These are phyloP conservation scores for Stomorhina lunata DNA, from an alignment of 2,888 invertebrate species.

Conservation along the genomic window DNA sequence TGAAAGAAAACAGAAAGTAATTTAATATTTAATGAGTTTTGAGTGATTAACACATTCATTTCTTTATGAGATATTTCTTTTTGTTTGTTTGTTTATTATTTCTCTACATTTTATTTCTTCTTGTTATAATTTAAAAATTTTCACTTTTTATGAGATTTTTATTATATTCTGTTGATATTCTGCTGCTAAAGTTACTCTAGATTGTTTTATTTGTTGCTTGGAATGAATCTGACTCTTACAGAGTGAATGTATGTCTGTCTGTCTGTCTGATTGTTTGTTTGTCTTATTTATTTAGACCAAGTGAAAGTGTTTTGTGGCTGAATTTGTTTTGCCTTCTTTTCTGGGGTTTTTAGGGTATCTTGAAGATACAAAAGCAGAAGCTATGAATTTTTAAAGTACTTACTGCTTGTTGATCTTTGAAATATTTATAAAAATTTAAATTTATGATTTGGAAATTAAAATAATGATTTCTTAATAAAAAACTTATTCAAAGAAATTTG, in stretches of 20 bases:
- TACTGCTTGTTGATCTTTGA: slow-evolving; percentile 36
- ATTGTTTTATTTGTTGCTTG: slow-evolving; percentile 26
- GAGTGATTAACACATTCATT: slow-evolving; percentile 21
- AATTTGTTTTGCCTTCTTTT: slow-evolving; percentile 34
- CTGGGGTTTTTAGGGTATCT: slow-evolving; percentile 10
- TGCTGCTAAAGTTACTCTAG: slow-evolving; percentile 12
- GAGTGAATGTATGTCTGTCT: neutral
- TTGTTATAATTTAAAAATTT: slow-evolving; percentile 37
- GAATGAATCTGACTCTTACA: too few species aligned
- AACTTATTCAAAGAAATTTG: too few species aligned
- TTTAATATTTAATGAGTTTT: slow-evolving; percentile 16
- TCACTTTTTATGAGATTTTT: slow-evolving; percentile 50
- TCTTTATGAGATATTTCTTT: neutral
- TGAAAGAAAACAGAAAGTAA: slow-evolving; percentile 15
- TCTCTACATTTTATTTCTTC: neutral
- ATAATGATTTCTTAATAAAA: too few species aligned
- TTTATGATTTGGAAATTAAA: too few species aligned
- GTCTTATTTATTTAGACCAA: slow-evolving; percentile 36
- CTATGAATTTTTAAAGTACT: slow-evolving; percentile 46
- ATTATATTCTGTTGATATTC: slow-evolving; percentile 37
- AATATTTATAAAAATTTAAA: too few species aligned
- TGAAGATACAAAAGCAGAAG: slow-evolving; percentile 10
- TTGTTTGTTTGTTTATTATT: neutral
- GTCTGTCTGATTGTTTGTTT: neutral
- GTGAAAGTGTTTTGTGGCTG: slow-evolving; percentile 58